These are phyloP conservation scores for Anhinga rufa DNA, from an alignment of 2,113 vertebrate species.

Conservation along the genomic window DNA sequence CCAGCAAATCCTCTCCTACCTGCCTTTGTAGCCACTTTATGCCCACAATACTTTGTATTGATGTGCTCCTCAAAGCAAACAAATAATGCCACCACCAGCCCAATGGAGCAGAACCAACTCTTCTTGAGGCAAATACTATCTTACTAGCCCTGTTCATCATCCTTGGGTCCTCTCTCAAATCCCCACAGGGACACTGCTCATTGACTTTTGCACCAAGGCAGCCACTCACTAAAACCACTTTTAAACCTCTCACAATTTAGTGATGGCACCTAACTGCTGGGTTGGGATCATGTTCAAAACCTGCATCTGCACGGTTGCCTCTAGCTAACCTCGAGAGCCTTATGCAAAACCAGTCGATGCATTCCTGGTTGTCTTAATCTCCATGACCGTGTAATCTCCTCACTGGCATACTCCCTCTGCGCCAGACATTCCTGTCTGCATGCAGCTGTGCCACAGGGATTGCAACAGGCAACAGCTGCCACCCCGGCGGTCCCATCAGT, in stretches of 20 bases:
- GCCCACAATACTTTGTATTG: not conserved
- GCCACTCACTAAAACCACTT: not conserved
- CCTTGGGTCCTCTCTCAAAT: not conserved
- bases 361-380: slow-evolving; percentile 19
- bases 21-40: not conserved
- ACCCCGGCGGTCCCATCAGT: not conserved
- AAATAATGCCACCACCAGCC: not conserved
- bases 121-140: not conserved
- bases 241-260: not conserved
- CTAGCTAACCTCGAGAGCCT: slow-evolving; percentile 1
- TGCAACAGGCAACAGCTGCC: slow-evolving; percentile 43
- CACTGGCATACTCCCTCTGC: not conserved
- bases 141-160: not conserved
- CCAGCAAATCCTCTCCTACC: not conserved
- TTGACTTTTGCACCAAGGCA: not conserved
- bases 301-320: not conserved
- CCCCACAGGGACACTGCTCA: not conserved
- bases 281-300: not conserved
- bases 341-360: not conserved
- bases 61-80: not conserved
- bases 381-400: not conserved
- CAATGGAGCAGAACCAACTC: not conserved
- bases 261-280: not conserved
- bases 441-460: slow-evolving; percentile 47
- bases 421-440: slow-evolving; percentile 60